Conservation (phyloP, 2,113 vertebrate genomes). For the Cottus gobio region DNA sequence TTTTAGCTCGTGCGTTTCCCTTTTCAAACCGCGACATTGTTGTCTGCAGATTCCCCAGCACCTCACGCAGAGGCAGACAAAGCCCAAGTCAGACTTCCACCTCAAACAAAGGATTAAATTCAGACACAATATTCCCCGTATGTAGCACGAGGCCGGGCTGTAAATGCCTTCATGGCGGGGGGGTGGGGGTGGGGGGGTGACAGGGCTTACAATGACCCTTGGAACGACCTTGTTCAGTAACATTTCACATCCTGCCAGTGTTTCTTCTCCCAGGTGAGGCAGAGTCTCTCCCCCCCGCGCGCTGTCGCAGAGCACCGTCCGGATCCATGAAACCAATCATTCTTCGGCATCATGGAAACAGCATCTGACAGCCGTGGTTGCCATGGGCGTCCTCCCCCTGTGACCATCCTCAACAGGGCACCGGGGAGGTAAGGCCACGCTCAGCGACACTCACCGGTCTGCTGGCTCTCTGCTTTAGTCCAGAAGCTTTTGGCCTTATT, state of each 20-base stretch:
- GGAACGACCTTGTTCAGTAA: constrained; percentile 73
- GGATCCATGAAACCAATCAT: constrained; percentile 74
- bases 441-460: constrained; percentile 47
- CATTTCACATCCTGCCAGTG: constrained; percentile 78
- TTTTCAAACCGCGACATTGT: constrained; percentile 43
- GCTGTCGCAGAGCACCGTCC: constrained; percentile 67
- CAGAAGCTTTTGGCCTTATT: not conserved
- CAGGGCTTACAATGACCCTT: constrained; percentile 68
- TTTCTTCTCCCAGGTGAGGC: constrained; percentile 76
- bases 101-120: constrained; percentile 64
- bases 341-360: constrained; percentile 72
- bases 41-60: constrained; percentile 48
- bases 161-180: constrained; percentile 47
- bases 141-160: constrained; percentile 41
- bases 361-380: constrained; percentile 75
- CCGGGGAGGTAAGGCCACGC: constrained; percentile 57
- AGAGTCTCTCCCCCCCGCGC: constrained; percentile 22
- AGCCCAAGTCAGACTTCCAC: constrained; percentile 38
- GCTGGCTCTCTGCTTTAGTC: constrained; percentile 14
- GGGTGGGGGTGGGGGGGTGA: constrained; percentile 52
- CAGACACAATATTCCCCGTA: constrained; percentile 45
- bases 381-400: constrained; percentile 67
- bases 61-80: constrained; percentile 46
- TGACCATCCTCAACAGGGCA: constrained; percentile 62
- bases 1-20: constrained; percentile 1